Evolutionary conservation across 2,113 vertebrate genomes (phyloP), one percentile per base, ranked within the genome.

Genomic region (Gavialis gangeticus): DNA sequence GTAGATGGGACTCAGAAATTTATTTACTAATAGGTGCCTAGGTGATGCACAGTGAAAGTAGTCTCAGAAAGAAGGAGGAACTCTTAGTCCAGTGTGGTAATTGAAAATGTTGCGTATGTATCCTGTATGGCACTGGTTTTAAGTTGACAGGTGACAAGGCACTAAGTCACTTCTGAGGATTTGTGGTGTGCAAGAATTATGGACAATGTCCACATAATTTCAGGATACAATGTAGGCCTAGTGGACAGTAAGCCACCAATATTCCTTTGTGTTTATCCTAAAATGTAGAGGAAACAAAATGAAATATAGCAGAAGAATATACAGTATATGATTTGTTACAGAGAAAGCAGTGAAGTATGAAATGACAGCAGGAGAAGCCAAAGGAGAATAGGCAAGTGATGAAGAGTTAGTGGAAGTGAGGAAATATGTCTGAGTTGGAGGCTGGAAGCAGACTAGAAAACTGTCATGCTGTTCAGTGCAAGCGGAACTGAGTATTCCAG

Each of bases 251-350:
- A 90, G 6, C 19, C 64, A 28, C 18, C 88, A 87, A 87, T 71
- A 4, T 16, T 87, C 4, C 79, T 86, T 93, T 82, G 66, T 81
- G 76, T 30, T 85, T 83, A 79, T 55, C 34, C 59, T 82, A 79
- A 96, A 95, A 92, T 12, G 6, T 69, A 87, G 79, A 91, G 28
- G 24, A 62, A 92, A 60, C 59, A 75, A 92, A 95, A 85, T 81
- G 28, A 89, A 91, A 78, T 89, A 46, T 19, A 81, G n/a, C 13
- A 71, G 85, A 85, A 89, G 63, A 64, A 57, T 77, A 76, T 81
- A 3, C 12, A 62, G 75, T 58, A 46, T 34, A 16, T 54, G 54
- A 79, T 55, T 69, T 3, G 0, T 76, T 79, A 79, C 7, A 56
- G 55, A 88, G 37, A 93, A 90, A 60, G 66, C 77, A 89, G 82